Conservation (phyloP, 2,113 vertebrate species). For the Baryphthengus martii region DNA sequence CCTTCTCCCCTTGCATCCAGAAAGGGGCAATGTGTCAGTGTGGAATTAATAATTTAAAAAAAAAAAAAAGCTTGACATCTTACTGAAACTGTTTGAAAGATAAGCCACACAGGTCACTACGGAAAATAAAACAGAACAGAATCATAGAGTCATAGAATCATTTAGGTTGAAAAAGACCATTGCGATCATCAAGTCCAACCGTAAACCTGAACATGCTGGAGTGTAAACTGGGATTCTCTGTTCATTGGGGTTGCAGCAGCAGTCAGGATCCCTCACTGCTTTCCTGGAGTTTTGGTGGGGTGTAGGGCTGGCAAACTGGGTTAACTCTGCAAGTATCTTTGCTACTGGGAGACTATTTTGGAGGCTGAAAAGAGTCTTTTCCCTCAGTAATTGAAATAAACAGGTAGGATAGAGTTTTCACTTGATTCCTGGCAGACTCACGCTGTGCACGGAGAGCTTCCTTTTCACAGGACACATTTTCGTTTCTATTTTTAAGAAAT, state of each 20-base stretch:
- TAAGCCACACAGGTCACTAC: neutral
- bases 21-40: neutral
- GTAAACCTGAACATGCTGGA: fast-evolving
- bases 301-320: fast-evolving
- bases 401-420: fast-evolving
- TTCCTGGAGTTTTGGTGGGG: too few species aligned
- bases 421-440: neutral
- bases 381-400: neutral
- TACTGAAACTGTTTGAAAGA: neutral
- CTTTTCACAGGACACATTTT: neutral
- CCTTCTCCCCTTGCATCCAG: neutral
- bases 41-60: neutral
- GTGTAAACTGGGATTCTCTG: neutral
- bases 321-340: neutral
- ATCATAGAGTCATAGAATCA: too few species aligned
- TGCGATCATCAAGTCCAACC: too few species aligned
- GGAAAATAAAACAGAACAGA: neutral
- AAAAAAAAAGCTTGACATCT: neutral
- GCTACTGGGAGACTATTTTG: neutral
- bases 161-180: too few species aligned
- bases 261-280: fast-evolving
- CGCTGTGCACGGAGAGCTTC: neutral
- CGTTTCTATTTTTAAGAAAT: neutral
- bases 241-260: neutral
- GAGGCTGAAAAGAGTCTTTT: neutral